Evolutionary conservation across 2,113 vertebrate genomes (phyloP).

Genomic region (Spea multiplicata): DNA sequence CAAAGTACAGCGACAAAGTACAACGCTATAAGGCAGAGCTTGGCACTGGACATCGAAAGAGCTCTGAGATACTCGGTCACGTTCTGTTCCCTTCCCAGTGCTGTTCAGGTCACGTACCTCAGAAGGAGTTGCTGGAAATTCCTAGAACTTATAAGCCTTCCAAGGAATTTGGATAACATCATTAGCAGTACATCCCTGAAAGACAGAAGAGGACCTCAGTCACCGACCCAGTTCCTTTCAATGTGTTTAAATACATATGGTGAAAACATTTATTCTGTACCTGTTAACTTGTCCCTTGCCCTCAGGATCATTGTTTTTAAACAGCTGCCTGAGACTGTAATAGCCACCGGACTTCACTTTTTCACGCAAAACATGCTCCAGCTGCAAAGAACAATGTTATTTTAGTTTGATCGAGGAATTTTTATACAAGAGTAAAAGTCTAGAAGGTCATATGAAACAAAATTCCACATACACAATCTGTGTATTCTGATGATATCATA

Average conservation of each 20-base stretch:
- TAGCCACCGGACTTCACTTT: conserved; percentile 47
- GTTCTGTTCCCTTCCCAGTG: neutral
- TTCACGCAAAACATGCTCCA: conserved; percentile 50
- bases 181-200: conserved; percentile 49
- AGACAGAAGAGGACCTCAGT: conserved; percentile 2
- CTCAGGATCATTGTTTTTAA: conserved; percentile 52
- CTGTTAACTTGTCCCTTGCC: conserved; percentile 51
- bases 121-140: conserved; percentile 49
- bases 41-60: no score
- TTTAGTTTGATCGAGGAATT: no score
- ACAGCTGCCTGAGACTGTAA: conserved; percentile 50
- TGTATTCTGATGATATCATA: no score
- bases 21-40: no score
- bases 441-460: no score
- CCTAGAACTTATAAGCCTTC: conserved; percentile 47
- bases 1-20: no score
- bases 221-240: neutral
- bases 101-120: conserved; percentile 36
- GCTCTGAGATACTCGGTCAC: no score
- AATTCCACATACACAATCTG: no score
- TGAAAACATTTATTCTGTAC: neutral
- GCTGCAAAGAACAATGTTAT: conserved; percentile 16
- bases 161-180: conserved; percentile 53
- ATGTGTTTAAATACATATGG: no score
- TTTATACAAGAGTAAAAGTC: no score